phyloP scores from a whole-genome alignment of 1,140 invertebrate species.

The Colletes latitarsis region DNA sequence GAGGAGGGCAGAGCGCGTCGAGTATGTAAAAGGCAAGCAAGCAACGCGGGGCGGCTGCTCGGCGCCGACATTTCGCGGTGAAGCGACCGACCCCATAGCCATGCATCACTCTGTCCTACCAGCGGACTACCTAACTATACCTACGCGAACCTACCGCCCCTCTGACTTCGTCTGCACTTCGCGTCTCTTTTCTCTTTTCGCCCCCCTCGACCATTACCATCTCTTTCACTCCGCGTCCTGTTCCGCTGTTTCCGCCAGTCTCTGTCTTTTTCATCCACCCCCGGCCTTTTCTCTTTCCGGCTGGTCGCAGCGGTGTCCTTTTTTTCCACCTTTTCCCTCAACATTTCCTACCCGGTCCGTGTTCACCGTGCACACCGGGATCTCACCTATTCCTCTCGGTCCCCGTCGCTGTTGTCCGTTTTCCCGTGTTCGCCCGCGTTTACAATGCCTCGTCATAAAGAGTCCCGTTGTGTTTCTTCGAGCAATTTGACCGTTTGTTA shows the following conservation, averaged over 20 bases:
- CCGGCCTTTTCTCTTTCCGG: conserved; percentile 16
- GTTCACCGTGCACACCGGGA: conserved; percentile 9
- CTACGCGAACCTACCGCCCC: conserved; percentile 39
- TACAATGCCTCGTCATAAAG: conserved; percentile 36
- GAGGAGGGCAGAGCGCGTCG: conserved; percentile 41
- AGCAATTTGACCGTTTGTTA: conserved; percentile 37
- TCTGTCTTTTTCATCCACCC: conserved; percentile 33
- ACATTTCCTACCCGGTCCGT: conserved; percentile 34
- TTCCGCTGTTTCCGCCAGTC: conserved; percentile 35
- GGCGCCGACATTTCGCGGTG: conserved; percentile 72
- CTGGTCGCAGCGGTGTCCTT: conserved; percentile 5
- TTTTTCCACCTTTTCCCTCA: conserved; percentile 24
- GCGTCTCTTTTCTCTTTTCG: conserved; percentile 6
- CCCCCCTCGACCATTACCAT: not conserved
- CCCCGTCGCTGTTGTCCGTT: conserved; percentile 16
- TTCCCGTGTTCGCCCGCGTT: not conserved
- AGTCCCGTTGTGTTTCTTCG: conserved; percentile 28
- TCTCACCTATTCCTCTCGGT: conserved; percentile 1
- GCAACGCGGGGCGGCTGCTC: conserved; percentile 57
- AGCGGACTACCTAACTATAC: conserved; percentile 58
- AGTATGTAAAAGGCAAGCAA: conserved; percentile 66
- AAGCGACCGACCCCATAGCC: conserved; percentile 66
- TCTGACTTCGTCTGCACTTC: conserved; percentile 23
- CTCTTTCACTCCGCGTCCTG: not conserved
- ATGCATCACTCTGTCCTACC: conserved; percentile 73